Percentiles rank a stretch among this genome's conserved stretches.
These are phyloP conservation scores for Ictalurus punctatus DNA, from an alignment of 2,113 vertebrate genomes.

Conservation along the genomic window DNA sequence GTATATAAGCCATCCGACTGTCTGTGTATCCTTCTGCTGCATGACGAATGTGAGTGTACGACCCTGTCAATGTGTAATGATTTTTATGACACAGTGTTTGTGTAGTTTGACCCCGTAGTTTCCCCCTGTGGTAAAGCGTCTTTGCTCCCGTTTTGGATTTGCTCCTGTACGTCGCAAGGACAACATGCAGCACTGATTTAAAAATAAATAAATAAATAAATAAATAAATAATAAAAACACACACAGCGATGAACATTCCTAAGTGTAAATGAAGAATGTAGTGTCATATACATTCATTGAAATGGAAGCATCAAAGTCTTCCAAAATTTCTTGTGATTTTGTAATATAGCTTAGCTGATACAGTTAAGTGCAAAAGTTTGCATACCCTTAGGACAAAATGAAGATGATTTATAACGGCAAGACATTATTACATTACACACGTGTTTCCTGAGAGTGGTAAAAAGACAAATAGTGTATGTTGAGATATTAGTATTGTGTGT, in stretches of 20 bases:
- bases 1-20: constrained; percentile 39
- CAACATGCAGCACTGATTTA: constrained; percentile 19
- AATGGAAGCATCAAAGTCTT: constrained; percentile 28
- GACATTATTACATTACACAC: background rate
- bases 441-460: background rate
- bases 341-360: constrained; percentile 17
- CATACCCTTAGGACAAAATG: background rate
- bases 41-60: constrained; percentile 46
- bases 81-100: constrained; percentile 46
- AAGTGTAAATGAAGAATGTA: constrained; percentile 28
- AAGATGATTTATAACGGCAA: constrained; percentile 6
- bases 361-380: constrained; percentile 12
- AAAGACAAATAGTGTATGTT: background rate
- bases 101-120: constrained; percentile 35
- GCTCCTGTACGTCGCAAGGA: constrained; percentile 18
- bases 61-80: constrained; percentile 50
- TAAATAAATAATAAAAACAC: background rate
- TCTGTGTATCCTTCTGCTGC: constrained; percentile 47
- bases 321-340: constrained; percentile 9
- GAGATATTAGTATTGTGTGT: background rate
- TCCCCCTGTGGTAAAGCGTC: constrained; percentile 25
- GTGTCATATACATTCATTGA: constrained; percentile 15
- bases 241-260: constrained; percentile 7
- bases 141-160: constrained; percentile 19
- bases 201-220: background rate